These are phyloP conservation scores for Otis tarda DNA, from an alignment of 2,113 vertebrate genomes.

Conservation along the genomic window DNA sequence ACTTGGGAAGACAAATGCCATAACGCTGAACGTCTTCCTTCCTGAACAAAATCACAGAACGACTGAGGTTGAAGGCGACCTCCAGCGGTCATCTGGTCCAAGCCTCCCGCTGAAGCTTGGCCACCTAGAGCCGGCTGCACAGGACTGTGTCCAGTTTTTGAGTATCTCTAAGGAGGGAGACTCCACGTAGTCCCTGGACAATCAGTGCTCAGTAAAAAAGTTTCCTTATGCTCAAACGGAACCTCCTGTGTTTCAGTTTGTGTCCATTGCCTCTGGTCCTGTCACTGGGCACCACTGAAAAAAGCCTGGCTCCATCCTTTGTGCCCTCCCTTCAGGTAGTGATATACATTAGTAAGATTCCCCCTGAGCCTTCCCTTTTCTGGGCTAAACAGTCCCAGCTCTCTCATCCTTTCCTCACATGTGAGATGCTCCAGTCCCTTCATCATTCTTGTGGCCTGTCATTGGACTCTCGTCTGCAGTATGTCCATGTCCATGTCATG, in stretches of 20 bases:
- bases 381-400: too few relatives aligned
- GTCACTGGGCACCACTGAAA: not conserved
- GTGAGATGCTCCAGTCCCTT: too few relatives aligned
- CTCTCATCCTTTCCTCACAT: too few relatives aligned
- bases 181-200: not conserved
- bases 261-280: not conserved
- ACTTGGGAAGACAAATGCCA: accelerated
- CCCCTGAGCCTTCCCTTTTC: too few relatives aligned
- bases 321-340: too few relatives aligned
- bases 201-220: too few relatives aligned
- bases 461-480: too few relatives aligned
- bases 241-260: not conserved
- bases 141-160: not conserved
- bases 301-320: too few relatives aligned
- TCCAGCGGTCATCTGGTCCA: not conserved
- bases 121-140: not conserved
- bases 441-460: too few relatives aligned
- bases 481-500: too few relatives aligned
- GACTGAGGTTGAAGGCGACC: not conserved
- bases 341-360: too few relatives aligned
- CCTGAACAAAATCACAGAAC: not conserved
- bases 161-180: not conserved
- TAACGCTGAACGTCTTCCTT: not conserved
- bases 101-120: not conserved
- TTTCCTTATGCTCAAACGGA: not conserved